Base-by-base conservation (phyloP, 2,113 vertebrate species). In the Ivindomyrus marchei region DNA sequence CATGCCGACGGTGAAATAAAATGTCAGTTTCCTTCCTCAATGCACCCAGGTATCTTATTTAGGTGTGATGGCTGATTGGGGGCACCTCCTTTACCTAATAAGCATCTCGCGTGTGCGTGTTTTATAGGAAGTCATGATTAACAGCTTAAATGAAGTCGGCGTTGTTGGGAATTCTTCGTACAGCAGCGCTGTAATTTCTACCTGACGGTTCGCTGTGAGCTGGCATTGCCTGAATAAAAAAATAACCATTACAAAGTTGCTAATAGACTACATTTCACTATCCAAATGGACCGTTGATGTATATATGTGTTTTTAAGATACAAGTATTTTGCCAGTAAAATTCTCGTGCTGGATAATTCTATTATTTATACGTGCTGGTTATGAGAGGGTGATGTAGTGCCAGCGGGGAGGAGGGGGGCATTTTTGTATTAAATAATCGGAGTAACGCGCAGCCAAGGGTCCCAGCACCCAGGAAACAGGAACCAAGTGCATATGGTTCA, bases 11-110 rank as follows among this genome's bases (percentile, higher is more conserved):
- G 96, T 96, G 96, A 96, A 97, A 96, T 96, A 96, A 97, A 97
- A 97, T 97, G 96, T 97, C 96, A 97, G 96, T 97, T 97, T 97
- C 96, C 97, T 96, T 96, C 94, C 94, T 96, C 93, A 96, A 94
- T 97, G 96, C 96, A 96, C 96, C 96, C 95, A 95, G 96, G 96
- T 96, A 97, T 97, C 96, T 97, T 97, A 97, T 97, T 97, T 96
- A 97, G 96, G 96, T 97, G 95, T 97, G 95, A 95, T 96, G 96
- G 96, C 96, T 96, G 95, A 94, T 96, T 96, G 96, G 96, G 96
- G 96, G 95, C 93, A 93, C 94, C 95, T 94, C 96, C 91, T 91
- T 96, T 70, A 70, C n/a, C 62, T 13, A 70, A 70, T 70, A 13
- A 70, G 62, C 62, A 70, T 70, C 95, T 96, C 95, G 50, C 31